A percentile compares a stretch with the other conserved stretches of the same genome.
Conservation (phyloP, 2,888 invertebrate genomes). For the Eupithecia subfuscata region DNA sequence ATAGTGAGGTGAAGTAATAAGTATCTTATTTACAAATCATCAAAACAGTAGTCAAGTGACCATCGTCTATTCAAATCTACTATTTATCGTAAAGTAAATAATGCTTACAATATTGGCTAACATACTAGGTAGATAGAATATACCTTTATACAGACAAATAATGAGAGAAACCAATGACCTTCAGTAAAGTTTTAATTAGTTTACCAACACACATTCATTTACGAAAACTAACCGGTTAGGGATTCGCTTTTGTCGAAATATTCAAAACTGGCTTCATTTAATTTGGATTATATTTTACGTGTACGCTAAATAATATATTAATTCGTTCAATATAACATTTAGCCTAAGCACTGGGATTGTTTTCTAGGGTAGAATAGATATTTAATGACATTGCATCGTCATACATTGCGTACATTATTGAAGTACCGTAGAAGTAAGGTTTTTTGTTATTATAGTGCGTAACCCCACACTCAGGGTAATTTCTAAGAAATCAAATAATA, state of each 20-base stretch:
- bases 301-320: not conserved
- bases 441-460: too few species aligned
- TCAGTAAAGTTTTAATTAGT: constrained; percentile 1
- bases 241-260: not conserved
- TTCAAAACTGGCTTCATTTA: not conserved
- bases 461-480: too few species aligned
- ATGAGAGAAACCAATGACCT: not conserved
- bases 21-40: not conserved
- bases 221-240: not conserved
- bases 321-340: too few species aligned
- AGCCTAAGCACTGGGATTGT: too few species aligned
- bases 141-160: not conserved
- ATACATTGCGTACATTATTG: too few species aligned
- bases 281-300: not conserved
- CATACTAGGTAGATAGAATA: not conserved
- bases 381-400: too few species aligned
- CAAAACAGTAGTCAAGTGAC: not conserved
- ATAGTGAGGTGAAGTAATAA: not conserved
- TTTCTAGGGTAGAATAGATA: too few species aligned
- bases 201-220: not conserved
- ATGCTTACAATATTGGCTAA: not conserved
- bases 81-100: not conserved
- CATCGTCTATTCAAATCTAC: not conserved
- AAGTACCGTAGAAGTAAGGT: too few species aligned
- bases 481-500: too few species aligned